Base-by-base conservation (phyloP, 1,140 invertebrate genomes). In the Leptopilina boulardi region DNA sequence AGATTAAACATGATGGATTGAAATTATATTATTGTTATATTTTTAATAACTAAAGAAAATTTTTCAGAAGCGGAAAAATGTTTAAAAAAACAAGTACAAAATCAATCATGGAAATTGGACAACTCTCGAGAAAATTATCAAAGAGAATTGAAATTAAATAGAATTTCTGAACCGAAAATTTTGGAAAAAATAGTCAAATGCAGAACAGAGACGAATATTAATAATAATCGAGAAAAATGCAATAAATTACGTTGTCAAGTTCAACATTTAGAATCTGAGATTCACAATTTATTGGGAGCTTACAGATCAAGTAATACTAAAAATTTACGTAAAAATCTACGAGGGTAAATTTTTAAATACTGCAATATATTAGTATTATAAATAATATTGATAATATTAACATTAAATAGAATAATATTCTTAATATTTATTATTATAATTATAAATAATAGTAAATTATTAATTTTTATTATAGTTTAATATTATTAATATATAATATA, bases 11-110 rank as follows among this genome's bases (percentile, higher is more conserved):
- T n/a, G n/a, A n/a, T n/a, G n/a, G n/a, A n/a, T n/a, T 41, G 38
- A 4, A 41, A 41, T 4, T 10, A 41, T 41, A 10, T 41, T 41
- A 10, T 41, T 10, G n/a, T 41, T 5, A 41, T 41, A 10, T 41
- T 5, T 41, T 41, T 41, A 41, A 41, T 9, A 8, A 54, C 19
- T 54, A 19, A 13, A 23, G 26, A 21, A 13, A 13, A 6, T 34
- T 76, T 84, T 87, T 78, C 38, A 90, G 89, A 89, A 78, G 76
- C 85, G 34, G 79, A 82, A 13, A 88, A 83, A 71, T 89, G 84
- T 79, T 88, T 87, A 41, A 80, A 85, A 71, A 78, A 85, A 73
- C 77, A 86, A 18, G n/a, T 85, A 4, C 73, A 19, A 2, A 56
- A 84, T 38, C 8, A 77, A 3, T 51, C 81, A 23, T 75, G 30